Percentiles rank a stretch among this genome's conserved stretches.
phyloP scores from a whole-genome alignment of 2,888 invertebrate genomes.

The Cryptops parisi region DNA sequence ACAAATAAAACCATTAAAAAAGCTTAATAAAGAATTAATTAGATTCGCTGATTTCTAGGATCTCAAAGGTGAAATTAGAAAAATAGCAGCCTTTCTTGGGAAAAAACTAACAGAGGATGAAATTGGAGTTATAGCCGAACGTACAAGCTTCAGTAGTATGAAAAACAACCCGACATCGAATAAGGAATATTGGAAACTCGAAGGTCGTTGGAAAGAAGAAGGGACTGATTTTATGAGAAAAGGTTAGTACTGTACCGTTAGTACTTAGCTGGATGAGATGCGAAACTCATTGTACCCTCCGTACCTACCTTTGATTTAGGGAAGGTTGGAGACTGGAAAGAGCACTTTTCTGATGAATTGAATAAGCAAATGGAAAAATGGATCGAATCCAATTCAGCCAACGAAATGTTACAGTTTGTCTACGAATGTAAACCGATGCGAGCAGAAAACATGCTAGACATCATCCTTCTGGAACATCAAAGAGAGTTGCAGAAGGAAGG shows the following conservation, averaged over 20 bases:
- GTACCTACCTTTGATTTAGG: constrained; percentile 4
- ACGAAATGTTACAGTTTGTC: too few relatives aligned
- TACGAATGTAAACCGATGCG: too few relatives aligned
- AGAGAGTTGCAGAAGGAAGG: too few relatives aligned
- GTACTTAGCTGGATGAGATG: neutral
- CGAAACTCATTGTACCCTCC: neutral
- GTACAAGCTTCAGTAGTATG: constrained; percentile 6
- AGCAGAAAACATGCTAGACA: too few relatives aligned
- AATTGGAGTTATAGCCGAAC: constrained; percentile 1
- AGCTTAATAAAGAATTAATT: too few relatives aligned
- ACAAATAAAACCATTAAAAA: too few relatives aligned
- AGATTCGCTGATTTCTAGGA: too few relatives aligned
- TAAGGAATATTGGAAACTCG: constrained; percentile 11
- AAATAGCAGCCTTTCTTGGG: constrained; percentile 4
- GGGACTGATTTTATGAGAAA: constrained; percentile 13
- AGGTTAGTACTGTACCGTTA: neutral
- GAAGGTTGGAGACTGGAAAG: constrained; percentile 18
- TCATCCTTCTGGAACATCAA: too few relatives aligned
- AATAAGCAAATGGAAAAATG: constrained; percentile 11
- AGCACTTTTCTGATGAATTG: constrained; percentile 11
- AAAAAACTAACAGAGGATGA: neutral
- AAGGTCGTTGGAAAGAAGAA: constrained; percentile 8
- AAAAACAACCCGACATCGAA: constrained; percentile 10
- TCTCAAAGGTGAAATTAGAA: neutral
- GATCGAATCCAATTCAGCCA: neutral